phyloP scores from a whole-genome alignment of 1,140 invertebrate species.

The Tribolium madens region DNA sequence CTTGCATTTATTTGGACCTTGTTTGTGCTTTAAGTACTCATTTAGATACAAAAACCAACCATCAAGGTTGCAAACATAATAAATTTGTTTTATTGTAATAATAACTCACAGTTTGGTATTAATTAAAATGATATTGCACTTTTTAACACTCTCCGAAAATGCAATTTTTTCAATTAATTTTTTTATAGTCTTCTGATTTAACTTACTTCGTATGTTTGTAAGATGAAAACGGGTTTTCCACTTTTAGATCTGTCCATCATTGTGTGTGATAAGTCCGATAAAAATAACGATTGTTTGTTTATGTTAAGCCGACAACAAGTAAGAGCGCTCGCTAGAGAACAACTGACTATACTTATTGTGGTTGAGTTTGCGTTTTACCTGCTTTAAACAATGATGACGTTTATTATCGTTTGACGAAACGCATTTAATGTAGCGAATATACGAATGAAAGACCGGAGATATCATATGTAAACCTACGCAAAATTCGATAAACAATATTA shows the following conservation, averaged over 20 bases:
- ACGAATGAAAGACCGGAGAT: neutral
- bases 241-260: conserved; percentile 65
- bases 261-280: neutral
- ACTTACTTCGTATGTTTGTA: conserved; percentile 71
- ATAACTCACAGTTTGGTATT: no score
- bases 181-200: neutral
- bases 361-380: conserved; percentile 31
- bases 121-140: no score
- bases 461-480: conserved; percentile 32
- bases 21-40: neutral
- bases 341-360: conserved; percentile 35
- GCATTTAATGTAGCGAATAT: conserved; percentile 30
- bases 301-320: conserved; percentile 33
- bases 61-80: conserved; percentile 16
- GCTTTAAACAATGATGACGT: conserved; percentile 26
- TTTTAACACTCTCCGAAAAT: no score
- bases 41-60: neutral
- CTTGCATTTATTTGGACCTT: neutral
- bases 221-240: conserved; percentile 67
- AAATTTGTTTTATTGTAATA: neutral
- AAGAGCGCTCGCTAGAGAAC: conserved; percentile 21
- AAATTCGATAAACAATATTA: conserved; percentile 1
- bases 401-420: conserved; percentile 31
- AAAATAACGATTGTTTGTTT: neutral
- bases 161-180: neutral